phyloP scores from a whole-genome alignment of 1,140 invertebrate species.

The Plectrocnemia conspersa region DNA sequence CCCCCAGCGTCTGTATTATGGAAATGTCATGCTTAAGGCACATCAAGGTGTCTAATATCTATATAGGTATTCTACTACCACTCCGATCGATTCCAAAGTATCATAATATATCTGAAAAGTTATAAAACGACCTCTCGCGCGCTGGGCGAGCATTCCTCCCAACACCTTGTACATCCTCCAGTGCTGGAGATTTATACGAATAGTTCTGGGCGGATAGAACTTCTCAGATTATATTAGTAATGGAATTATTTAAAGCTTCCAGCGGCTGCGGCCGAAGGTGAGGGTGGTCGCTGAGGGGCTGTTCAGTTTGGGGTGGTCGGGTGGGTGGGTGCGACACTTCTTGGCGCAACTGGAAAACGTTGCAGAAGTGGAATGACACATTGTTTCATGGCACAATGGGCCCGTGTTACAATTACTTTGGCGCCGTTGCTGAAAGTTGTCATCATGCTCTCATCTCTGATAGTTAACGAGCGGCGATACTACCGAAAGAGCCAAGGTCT shows the following conservation, averaged over 20 bases:
- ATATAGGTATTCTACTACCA: not conserved
- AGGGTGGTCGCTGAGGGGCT: not conserved
- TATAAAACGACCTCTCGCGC: too few relatives aligned
- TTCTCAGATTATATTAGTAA: constrained; percentile 30
- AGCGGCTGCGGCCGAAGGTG: not conserved
- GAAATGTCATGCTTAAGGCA: constrained; percentile 3
- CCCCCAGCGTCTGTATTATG: not conserved
- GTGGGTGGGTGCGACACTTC: not conserved
- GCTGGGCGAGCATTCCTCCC: not conserved
- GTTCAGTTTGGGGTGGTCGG: not conserved
- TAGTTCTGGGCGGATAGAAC: constrained; percentile 27
- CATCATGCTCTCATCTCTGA: too few relatives aligned
- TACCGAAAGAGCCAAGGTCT: too few relatives aligned
- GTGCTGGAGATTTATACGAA: constrained; percentile 29
- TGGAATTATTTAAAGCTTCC: constrained; percentile 28
- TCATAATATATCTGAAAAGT: not conserved
- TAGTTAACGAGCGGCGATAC: too few relatives aligned
- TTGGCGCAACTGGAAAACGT: constrained; percentile 10
- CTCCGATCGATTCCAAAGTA: not conserved
- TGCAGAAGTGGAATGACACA: constrained; percentile 13
- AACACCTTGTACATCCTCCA: constrained; percentile 26
- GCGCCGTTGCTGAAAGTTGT: constrained; percentile 9
- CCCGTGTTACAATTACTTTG: constrained; percentile 12
- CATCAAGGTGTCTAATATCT: not conserved
- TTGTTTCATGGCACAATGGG: constrained; percentile 18